Conservation (phyloP, 2,797 vertebrate species). For the Phalanger gymnotis region DNA sequence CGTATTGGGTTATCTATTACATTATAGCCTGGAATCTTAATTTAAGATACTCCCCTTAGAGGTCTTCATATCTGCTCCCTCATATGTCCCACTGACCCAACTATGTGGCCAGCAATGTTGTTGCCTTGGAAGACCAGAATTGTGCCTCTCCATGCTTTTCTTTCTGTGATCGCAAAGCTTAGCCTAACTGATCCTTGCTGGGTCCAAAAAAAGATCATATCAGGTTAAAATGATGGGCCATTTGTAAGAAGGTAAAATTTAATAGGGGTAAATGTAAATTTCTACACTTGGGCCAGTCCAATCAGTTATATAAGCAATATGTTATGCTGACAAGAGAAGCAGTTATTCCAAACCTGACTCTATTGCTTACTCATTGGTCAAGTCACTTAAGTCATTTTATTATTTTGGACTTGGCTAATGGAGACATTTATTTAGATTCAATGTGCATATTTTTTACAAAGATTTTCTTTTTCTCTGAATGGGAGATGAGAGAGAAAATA, state of each 20-base stretch:
- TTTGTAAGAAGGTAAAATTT: not conserved
- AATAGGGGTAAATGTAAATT: not conserved
- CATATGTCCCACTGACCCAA: not conserved
- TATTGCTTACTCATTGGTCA: too few species aligned
- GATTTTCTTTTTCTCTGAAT: not conserved
- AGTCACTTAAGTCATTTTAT: not conserved
- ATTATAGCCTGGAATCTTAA: not conserved
- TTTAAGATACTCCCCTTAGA: not conserved
- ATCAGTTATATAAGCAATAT: too few species aligned
- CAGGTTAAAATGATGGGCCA: not conserved
- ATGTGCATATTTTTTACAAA: not conserved
- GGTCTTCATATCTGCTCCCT: not conserved
- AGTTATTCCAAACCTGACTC: too few species aligned
- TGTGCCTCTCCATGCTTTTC: not conserved
- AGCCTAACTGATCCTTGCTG: not conserved
- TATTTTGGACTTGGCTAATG: not conserved
- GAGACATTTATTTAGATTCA: not conserved
- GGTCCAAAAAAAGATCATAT: not conserved
- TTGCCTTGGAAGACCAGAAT: too few species aligned
- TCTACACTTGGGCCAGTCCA: not conserved
- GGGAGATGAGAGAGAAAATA: not conserved
- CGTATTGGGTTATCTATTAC: not conserved
- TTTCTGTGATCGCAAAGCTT: not conserved
- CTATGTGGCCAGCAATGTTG: not conserved
- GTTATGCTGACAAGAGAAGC: too few species aligned